These are phyloP conservation scores for Actinopyga echinites DNA, from an alignment of 53 echinoderm and acorn worm species.

Conservation along the genomic window DNA sequence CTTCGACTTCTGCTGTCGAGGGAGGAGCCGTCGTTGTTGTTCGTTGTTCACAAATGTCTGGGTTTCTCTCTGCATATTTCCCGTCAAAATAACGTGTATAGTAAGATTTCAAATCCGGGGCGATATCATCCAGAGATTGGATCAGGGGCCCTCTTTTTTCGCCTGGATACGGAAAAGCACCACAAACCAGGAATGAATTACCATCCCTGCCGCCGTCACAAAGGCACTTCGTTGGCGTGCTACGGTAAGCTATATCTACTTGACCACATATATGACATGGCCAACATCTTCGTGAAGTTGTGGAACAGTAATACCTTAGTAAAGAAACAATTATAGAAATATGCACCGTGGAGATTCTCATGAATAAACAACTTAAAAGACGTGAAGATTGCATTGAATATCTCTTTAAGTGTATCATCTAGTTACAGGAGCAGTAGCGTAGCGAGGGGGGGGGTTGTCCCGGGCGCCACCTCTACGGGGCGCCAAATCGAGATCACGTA, in stretches of 20 bases:
- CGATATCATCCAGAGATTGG: background rate
- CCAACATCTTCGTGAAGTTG: background rate
- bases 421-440: too few species aligned
- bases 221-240: background rate
- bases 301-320: background rate
- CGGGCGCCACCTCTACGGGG: too few species aligned
- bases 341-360: too few species aligned
- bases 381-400: too few species aligned
- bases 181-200: background rate
- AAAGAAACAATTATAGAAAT: background rate
- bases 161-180: background rate
- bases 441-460: too few species aligned
- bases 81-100: background rate
- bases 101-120: background rate
- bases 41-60: too few species aligned
- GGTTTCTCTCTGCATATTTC: too few species aligned
- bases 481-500: too few species aligned
- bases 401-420: too few species aligned
- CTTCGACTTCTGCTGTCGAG: too few species aligned
- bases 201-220: constrained; percentile 16
- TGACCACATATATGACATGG: background rate
- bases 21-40: too few species aligned
- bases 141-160: background rate
- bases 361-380: too few species aligned
- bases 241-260: background rate